These are phyloP conservation scores for Aplodontia rufa DNA, from an alignment of 2,113 vertebrate species.

Conservation along the genomic window DNA sequence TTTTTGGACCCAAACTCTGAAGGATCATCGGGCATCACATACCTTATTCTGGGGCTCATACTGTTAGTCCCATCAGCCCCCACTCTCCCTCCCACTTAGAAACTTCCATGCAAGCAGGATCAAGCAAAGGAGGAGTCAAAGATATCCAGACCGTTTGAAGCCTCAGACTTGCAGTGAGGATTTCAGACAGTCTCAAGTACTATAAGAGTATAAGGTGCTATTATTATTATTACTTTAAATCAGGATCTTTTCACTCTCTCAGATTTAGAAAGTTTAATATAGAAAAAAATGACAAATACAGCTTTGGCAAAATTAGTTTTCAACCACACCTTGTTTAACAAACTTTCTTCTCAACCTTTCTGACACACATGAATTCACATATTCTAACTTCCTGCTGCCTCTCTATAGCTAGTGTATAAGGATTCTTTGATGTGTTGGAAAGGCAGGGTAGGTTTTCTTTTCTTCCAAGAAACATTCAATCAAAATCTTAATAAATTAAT, in stretches of 20 bases:
- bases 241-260: background rate
- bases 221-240: constrained; percentile 22
- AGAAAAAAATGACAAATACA: background rate
- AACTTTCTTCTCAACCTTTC: background rate
- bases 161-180: constrained; percentile 31
- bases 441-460: constrained; percentile 13
- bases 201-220: constrained; percentile 19
- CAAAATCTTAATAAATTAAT: constrained; percentile 52
- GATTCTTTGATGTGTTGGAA: background rate
- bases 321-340: background rate
- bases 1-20: background rate
- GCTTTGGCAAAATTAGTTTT: constrained; percentile 12
- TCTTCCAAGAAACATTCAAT: background rate
- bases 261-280: constrained; percentile 6
- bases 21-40: background rate
- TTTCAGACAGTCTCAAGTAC: constrained; percentile 48
- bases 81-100: constrained; percentile 40
- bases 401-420: background rate
- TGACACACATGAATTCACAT: background rate
- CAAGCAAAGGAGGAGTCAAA: constrained; percentile 53
- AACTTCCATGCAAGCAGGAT: constrained; percentile 65
- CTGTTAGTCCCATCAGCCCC: background rate
- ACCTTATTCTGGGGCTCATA: background rate
- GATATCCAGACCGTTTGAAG: constrained; percentile 48
- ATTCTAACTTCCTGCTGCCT: constrained; percentile 14